These are phyloP conservation scores for Mirounga angustirostris DNA, from an alignment of 2,113 vertebrate genomes.

Conservation along the genomic window DNA sequence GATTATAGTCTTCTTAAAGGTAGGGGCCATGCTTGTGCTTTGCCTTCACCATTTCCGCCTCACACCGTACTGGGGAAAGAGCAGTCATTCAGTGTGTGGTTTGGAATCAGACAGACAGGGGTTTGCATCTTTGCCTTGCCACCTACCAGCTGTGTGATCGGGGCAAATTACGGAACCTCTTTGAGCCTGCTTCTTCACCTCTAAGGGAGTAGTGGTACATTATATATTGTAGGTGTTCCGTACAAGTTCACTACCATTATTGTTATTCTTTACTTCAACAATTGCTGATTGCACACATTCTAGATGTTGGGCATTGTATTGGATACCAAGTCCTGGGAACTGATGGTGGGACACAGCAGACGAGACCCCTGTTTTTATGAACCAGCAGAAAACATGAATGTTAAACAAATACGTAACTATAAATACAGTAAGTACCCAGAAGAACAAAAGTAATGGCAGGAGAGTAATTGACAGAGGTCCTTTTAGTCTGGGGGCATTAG, in stretches of 20 bases:
- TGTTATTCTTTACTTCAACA: neutral
- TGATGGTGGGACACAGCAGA: neutral
- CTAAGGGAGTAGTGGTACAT: neutral
- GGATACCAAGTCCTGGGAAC: neutral
- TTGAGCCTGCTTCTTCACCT: constrained; percentile 14
- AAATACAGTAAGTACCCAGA: neutral
- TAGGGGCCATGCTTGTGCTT: neutral
- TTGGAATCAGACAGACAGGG: neutral
- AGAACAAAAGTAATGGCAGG: neutral
- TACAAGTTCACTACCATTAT: neutral
- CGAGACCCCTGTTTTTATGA: neutral
- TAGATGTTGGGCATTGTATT: neutral
- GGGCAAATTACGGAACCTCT: neutral
- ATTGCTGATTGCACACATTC: neutral
- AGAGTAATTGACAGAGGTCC: neutral
- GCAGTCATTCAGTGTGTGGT: neutral
- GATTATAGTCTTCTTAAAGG: constrained; percentile 27
- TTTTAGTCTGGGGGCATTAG: neutral
- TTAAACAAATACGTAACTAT: neutral
- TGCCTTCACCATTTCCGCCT: neutral
- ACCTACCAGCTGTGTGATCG: neutral
- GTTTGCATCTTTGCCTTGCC: neutral
- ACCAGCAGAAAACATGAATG: constrained; percentile 1
- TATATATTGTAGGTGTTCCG: neutral
- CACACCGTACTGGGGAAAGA: neutral